phyloP scores from a whole-genome alignment of 2,888 invertebrate species.

The Sussaba pulchella region DNA sequence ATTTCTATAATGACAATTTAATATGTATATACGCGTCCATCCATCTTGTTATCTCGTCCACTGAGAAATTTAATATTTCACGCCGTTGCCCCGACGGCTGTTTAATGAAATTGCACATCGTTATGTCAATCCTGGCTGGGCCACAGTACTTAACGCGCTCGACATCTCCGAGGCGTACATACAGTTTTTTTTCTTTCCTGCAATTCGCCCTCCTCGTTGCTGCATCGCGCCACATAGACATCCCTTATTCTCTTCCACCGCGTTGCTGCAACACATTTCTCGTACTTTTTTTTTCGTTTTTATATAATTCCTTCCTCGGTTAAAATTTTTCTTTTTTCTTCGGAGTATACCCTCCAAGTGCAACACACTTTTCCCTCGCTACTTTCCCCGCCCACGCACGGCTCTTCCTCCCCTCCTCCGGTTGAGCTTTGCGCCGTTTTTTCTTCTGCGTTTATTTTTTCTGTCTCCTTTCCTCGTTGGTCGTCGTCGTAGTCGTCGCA shows the following conservation, averaged over 20 bases:
- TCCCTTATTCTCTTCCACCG: conserved; percentile 20
- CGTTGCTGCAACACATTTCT: conserved; percentile 21
- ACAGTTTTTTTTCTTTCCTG: conserved; percentile 6
- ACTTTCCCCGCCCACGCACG: background rate
- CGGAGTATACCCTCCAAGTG: conserved; percentile 2
- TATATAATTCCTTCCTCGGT: conserved; percentile 4
- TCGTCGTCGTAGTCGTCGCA: conserved; percentile 33
- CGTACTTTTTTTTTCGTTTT: background rate
- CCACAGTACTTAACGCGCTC: background rate
- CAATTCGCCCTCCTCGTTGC: conserved; percentile 29
- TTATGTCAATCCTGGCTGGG: conserved; percentile 20
- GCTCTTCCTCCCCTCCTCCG: background rate
- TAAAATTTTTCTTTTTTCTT: conserved; percentile 10
- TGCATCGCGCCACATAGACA: background rate
- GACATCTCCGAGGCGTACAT: background rate
- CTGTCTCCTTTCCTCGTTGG: conserved; percentile 31
- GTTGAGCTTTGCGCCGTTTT: conserved; percentile 20
- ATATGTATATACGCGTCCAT: background rate
- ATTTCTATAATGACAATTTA: no score
- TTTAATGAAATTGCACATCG: conserved; percentile 59
- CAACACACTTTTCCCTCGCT: conserved; percentile 15
- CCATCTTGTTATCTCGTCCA: conserved; percentile 17
- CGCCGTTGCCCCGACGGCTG: conserved; percentile 14
- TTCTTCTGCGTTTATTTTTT: conserved; percentile 3
- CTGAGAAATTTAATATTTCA: conserved; percentile 47